Base-by-base conservation (phyloP, 2,888 invertebrate genomes). In the Choreutis nemorana region DNA sequence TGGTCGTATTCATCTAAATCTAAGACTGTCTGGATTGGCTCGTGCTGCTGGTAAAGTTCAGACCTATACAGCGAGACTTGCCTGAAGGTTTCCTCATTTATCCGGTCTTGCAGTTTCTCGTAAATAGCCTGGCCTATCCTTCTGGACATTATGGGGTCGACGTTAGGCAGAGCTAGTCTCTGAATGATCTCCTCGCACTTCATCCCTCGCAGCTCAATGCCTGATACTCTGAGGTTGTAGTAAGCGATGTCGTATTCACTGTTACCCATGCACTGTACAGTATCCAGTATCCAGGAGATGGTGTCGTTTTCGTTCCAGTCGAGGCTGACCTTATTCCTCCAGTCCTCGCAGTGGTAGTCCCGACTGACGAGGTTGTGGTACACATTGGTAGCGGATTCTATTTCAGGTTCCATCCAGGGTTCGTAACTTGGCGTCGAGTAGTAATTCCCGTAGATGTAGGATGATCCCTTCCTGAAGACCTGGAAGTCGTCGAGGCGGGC, bases 251-350 rank as follows among this genome's bases (percentile, higher is more conserved):
- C 70, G 32, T 59, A 64, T 40, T 75, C 72, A 42, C 59, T 59
- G 45, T 58, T 57, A 20, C 72, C 70, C 44, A 64, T 47, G 34
- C 51, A 44, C 35, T 61, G 57, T 4, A 63, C 57, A 20, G 68
- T 63, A 34, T 77, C 72, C 30, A 71, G 51, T 32, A 81, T 48
- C 84, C 84, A 85, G 35, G 79, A 71, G 31, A 79, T 64, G 22
- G 83, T 80, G 48, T 85, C 85, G 8, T 78, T 77, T 32, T 78
- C 75, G 37, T 55, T 78, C 85, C 85, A 85, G 9, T 78, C 66
- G 35, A 55, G 53, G 18, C 83, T 61, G 24, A 68, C 62, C 45
- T 83, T 84, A 44, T 62, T 64, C 34, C 67, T 68, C 83, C 83
- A 84, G 23, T 78, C 79, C 14, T 73, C 73, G 16, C 62, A 52